A percentile compares a stretch with the other conserved stretches of the same genome.
phyloP scores from a whole-genome alignment of 1,140 invertebrate genomes.

The Drosophila auraria region DNA sequence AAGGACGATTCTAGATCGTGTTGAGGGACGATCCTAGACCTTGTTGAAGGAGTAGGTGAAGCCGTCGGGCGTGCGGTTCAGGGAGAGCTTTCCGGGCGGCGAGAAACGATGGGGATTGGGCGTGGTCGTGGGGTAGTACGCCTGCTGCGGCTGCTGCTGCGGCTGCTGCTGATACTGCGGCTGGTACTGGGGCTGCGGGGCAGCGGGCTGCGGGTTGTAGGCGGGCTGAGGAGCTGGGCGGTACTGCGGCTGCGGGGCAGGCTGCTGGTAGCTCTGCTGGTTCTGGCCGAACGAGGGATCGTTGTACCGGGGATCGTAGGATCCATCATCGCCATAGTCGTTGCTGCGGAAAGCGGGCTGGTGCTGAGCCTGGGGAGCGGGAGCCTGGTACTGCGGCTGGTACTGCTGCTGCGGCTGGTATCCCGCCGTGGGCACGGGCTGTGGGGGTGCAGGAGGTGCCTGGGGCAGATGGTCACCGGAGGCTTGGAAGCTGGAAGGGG shows the following conservation, averaged over 20 bases:
- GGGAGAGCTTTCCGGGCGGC: slow-evolving; percentile 92
- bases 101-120: slow-evolving; percentile 90
- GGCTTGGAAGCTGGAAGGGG: slow-evolving; percentile 87
- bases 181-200: slow-evolving; percentile 84
- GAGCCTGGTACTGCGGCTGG: slow-evolving; percentile 83
- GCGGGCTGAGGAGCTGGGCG: slow-evolving; percentile 82
- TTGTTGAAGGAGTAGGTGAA: slow-evolving; percentile 93
- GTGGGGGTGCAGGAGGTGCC: slow-evolving; percentile 88
- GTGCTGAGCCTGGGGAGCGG: slow-evolving; percentile 78
- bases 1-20: slow-evolving; percentile 85
- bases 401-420: slow-evolving; percentile 85
- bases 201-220: slow-evolving; percentile 79
- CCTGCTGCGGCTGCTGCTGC: slow-evolving; percentile 71
- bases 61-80: slow-evolving; percentile 93
- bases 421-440: slow-evolving; percentile 86
- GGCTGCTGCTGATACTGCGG: slow-evolving; percentile 85
- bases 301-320: slow-evolving; percentile 86
- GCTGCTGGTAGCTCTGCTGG: slow-evolving; percentile 76
- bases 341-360: slow-evolving; percentile 85
- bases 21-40: slow-evolving; percentile 87
- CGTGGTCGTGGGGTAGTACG: slow-evolving; percentile 87
- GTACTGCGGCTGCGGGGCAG: slow-evolving; percentile 79
- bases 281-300: slow-evolving; percentile 81
- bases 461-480: slow-evolving; percentile 92
- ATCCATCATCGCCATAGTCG: slow-evolving; percentile 87